Conservation (phyloP, 2,113 vertebrate species). For the Nanorana parkeri region DNA sequence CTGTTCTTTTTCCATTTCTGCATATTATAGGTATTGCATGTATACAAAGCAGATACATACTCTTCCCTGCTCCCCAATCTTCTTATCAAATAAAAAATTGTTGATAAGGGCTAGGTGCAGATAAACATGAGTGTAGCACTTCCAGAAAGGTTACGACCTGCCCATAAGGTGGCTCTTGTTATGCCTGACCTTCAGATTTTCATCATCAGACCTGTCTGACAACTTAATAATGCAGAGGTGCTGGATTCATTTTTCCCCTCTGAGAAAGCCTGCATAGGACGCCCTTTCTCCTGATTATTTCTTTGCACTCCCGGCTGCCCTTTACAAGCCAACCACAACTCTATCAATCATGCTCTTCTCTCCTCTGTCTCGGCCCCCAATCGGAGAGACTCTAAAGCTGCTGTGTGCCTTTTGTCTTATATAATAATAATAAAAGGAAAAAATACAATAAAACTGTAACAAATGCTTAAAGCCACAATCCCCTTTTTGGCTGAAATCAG, state of each 20-base stretch:
- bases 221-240: slow-evolving; percentile 95
- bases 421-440: slow-evolving; percentile 44
- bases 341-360: slow-evolving; percentile 93
- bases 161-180: slow-evolving; percentile 98
- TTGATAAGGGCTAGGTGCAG: slow-evolving; percentile 98
- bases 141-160: slow-evolving; percentile 90
- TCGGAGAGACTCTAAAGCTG: slow-evolving; percentile 72
- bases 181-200: slow-evolving; percentile 99
- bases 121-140: slow-evolving; percentile 98
- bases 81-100: slow-evolving; percentile 99
- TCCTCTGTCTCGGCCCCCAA: slow-evolving; percentile 77
- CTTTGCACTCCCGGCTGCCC: slow-evolving; percentile 91
- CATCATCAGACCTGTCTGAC: slow-evolving; percentile 92
- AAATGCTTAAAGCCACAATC: slow-evolving; percentile 35
- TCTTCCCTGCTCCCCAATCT: slow-evolving; percentile 67
- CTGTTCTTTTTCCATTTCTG: slow-evolving; percentile 63
- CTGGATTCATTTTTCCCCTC: slow-evolving; percentile 87
- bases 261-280: slow-evolving; percentile 83
- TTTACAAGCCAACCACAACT: slow-evolving; percentile 97
- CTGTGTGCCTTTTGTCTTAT: slow-evolving; percentile 80
- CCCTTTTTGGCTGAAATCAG: not conserved
- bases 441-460: slow-evolving; percentile 28
- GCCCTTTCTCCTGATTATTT: slow-evolving; percentile 97
- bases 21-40: slow-evolving; percentile 70
- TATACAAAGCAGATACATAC: slow-evolving; percentile 43